These are phyloP conservation scores for Drosophila hydei DNA, from an alignment of 1,140 invertebrate genomes.

Conservation along the genomic window DNA sequence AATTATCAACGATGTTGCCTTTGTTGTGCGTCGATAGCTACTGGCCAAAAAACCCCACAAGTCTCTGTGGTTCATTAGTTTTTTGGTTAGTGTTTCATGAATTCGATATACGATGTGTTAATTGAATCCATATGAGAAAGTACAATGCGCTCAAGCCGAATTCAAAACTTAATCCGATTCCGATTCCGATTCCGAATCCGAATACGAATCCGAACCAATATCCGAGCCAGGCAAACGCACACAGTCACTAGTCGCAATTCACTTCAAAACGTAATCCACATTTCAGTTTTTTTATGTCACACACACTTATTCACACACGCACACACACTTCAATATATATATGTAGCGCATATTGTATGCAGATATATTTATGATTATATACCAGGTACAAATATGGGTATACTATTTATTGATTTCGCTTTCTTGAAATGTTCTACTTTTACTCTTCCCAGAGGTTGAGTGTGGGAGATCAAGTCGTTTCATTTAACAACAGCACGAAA, in stretches of 20 bases:
- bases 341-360: neutral
- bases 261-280: constrained; percentile 41
- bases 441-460: constrained; percentile 7
- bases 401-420: constrained; percentile 36
- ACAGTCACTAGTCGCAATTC: constrained; percentile 10
- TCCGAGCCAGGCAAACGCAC: constrained; percentile 18
- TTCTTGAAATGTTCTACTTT: constrained; percentile 24
- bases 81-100: constrained; percentile 18
- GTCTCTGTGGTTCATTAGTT: constrained; percentile 12
- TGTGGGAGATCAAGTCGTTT: constrained; percentile 24
- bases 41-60: constrained; percentile 28
- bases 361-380: constrained; percentile 16
- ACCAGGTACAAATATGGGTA: constrained; percentile 22
- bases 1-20: constrained; percentile 48
- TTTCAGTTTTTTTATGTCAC: constrained; percentile 40
- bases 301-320: constrained; percentile 4
- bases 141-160: constrained; percentile 36
- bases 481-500: constrained; percentile 8
- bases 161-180: constrained; percentile 5
- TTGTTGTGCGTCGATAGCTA: constrained; percentile 30
- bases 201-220: no score
- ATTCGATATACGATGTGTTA: constrained; percentile 53
- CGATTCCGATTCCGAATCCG: no score
- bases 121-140: constrained; percentile 69
- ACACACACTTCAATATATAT: neutral